Evolutionary conservation across 1,140 invertebrate species (phyloP).

Genomic region (Oryctes rhinoceros): DNA sequence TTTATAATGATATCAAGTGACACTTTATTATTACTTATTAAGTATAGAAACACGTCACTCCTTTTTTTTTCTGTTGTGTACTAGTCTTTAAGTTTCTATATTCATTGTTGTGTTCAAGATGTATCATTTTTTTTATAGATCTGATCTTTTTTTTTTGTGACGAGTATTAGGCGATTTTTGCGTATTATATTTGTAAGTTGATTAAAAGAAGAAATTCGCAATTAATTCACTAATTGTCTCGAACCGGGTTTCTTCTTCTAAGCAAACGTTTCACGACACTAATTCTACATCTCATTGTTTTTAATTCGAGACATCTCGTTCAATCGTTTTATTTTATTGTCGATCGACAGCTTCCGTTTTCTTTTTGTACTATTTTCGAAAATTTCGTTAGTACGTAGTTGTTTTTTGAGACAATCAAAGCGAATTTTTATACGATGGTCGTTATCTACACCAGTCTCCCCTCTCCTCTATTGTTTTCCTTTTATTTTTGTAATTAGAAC

Average conservation of each 20-base stretch:
- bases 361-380: background rate
- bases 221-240: no score
- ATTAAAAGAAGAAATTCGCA: background rate
- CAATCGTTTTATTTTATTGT: background rate
- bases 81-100: conserved; percentile 15
- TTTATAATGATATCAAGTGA: background rate
- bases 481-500: no score
- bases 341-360: background rate
- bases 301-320: background rate
- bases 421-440: background rate
- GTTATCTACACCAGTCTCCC: background rate
- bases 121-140: no score
- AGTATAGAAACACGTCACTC: background rate
- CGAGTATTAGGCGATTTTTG: background rate
- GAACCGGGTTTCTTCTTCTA: background rate
- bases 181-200: background rate
- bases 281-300: background rate
- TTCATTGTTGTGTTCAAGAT: background rate
- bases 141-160: no score
- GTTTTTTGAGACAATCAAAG: background rate
- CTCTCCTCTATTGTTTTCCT: background rate
- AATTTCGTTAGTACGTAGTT: background rate
- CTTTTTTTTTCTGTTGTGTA: background rate
- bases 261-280: no score
- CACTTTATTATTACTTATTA: background rate